Evolutionary conservation across 2,888 invertebrate species (phyloP).

Genomic region (Temnothorax ravouxi): DNA sequence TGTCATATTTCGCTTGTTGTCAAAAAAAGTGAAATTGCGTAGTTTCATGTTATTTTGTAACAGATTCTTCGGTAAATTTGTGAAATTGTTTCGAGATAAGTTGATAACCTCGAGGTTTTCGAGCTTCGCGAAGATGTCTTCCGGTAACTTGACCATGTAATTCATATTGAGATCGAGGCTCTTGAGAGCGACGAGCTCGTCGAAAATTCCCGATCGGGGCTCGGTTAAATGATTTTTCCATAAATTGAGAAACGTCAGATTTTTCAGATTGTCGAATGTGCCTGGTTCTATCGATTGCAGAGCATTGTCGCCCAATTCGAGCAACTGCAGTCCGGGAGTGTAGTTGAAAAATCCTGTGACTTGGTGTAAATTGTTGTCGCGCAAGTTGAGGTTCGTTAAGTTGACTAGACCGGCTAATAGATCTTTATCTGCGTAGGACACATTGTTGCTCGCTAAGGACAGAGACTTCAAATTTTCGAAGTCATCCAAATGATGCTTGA

Average conservation of each 20-base stretch:
- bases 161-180: slow-evolving; percentile 91
- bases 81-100: slow-evolving; percentile 90
- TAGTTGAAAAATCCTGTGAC: slow-evolving; percentile 73
- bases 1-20: slow-evolving; percentile 86
- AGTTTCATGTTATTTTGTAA: slow-evolving; percentile 88
- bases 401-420: slow-evolving; percentile 89
- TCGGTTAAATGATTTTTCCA: slow-evolving; percentile 91
- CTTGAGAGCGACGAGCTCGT: slow-evolving; percentile 89
- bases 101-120: slow-evolving; percentile 89
- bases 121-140: slow-evolving; percentile 86
- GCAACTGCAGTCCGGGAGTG: slow-evolving; percentile 86
- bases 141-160: slow-evolving; percentile 88
- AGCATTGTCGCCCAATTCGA: slow-evolving; percentile 91
- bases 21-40: slow-evolving; percentile 84
- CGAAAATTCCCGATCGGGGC: slow-evolving; percentile 89
- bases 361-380: slow-evolving; percentile 87
- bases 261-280: slow-evolving; percentile 88
- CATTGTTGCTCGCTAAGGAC: slow-evolving; percentile 89
- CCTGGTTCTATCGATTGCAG: slow-evolving; percentile 89
- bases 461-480: slow-evolving; percentile 88
- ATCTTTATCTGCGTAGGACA: slow-evolving; percentile 89
- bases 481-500: slow-evolving; percentile 88
- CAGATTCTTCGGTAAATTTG: slow-evolving; percentile 88
- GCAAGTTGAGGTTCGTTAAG: slow-evolving; percentile 89
- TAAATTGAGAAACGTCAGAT: slow-evolving; percentile 89